Conservation (phyloP, 1,140 invertebrate species). For the Callitettix versicolor region DNA sequence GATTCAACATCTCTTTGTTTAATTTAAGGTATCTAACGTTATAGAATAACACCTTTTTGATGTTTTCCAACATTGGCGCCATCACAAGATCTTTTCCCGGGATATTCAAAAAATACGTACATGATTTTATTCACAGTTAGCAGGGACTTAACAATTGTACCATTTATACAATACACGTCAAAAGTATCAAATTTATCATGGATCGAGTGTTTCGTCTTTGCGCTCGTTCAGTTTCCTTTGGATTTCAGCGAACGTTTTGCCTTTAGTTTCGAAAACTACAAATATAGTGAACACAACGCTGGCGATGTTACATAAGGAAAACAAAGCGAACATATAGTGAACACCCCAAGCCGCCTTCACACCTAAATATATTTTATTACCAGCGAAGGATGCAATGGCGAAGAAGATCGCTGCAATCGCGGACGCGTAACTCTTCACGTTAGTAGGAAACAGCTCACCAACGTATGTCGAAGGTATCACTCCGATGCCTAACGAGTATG, state of each 20-base stretch:
- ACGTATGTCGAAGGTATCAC: conserved; percentile 8
- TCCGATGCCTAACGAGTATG: conserved; percentile 12
- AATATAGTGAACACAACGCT: conserved; percentile 44
- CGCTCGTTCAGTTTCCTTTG: conserved; percentile 44
- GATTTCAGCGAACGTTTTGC: conserved; percentile 62
- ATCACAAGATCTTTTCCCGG: no score
- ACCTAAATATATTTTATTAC: conserved; percentile 60
- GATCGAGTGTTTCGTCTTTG: neutral
- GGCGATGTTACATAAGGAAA: conserved; percentile 52
- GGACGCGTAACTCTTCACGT: conserved; percentile 13
- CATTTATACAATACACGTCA: no score
- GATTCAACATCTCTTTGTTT: no score
- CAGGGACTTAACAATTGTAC: no score
- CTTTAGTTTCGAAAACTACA: conserved; percentile 70
- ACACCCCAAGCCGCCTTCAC: conserved; percentile 47
- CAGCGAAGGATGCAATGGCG: conserved; percentile 37
- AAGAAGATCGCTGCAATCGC: conserved; percentile 2
- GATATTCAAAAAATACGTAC: no score
- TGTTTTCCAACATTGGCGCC: no score
- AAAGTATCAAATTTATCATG: no score
- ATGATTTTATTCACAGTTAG: no score
- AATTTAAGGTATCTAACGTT: no score
- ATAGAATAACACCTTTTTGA: no score
- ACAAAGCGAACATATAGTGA: conserved; percentile 67
- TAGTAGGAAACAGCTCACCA: conserved; percentile 15